Percentiles rank a stretch among this genome's conserved stretches.
Conservation (phyloP, 2,888 invertebrate genomes). For the Bibio marci region DNA sequence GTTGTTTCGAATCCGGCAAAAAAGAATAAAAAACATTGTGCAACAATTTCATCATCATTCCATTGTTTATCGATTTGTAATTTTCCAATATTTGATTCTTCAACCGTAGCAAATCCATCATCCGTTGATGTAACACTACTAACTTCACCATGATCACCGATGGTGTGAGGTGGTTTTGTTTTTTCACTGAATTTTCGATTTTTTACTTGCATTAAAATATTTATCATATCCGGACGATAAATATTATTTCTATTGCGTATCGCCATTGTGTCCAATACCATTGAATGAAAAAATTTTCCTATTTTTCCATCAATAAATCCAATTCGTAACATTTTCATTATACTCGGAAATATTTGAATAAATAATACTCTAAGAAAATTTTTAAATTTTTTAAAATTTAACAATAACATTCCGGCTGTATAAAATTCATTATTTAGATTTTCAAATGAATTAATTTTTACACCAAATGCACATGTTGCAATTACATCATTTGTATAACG, state of each 20-base stretch:
- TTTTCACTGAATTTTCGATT: conserved; percentile 24
- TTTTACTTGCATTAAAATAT: conserved; percentile 31
- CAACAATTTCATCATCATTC: conserved; percentile 29
- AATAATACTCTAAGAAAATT: conserved; percentile 8
- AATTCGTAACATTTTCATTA: conserved; percentile 9
- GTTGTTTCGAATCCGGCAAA: conserved; percentile 34
- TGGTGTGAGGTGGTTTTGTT: too few relatives aligned
- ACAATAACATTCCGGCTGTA: conserved; percentile 22
- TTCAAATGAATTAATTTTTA: conserved; percentile 33
- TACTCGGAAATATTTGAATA: conserved; percentile 8
- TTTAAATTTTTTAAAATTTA: background rate
- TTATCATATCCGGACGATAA: conserved; percentile 22
- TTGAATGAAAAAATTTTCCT: background rate
- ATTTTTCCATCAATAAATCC: conserved; percentile 7
- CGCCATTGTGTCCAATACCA: conserved; percentile 2
- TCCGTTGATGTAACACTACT: background rate
- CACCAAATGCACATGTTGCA: conserved; percentile 30
- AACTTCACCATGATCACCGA: background rate
- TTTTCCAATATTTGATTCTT: conserved; percentile 22
- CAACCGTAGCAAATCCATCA: conserved; percentile 22
- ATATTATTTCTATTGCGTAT: background rate
- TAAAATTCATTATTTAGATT: conserved; percentile 37
- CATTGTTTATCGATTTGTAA: conserved; percentile 11
- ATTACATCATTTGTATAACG: conserved; percentile 28
- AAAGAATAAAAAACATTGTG: conserved; percentile 34